phyloP scores from a whole-genome alignment of 2,888 invertebrate genomes.

The Shargacucullia verbasci region DNA sequence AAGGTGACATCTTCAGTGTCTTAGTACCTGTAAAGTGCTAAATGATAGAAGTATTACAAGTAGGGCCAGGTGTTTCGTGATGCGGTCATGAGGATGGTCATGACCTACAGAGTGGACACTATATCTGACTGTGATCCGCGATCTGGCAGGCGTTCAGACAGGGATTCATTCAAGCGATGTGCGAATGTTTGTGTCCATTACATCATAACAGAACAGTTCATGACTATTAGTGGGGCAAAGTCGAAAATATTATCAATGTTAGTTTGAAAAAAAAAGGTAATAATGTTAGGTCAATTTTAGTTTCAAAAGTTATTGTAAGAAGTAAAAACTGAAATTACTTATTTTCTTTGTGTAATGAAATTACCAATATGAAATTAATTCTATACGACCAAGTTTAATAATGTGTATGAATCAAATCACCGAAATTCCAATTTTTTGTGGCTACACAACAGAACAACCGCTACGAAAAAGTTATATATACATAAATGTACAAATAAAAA shows the following conservation, averaged over 20 bases:
- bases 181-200: conserved; percentile 61
- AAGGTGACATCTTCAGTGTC: conserved; percentile 27
- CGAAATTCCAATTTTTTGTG: no score
- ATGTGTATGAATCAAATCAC: no score
- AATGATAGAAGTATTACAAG: conserved; percentile 23
- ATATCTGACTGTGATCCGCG: conserved; percentile 74
- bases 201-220: conserved; percentile 55
- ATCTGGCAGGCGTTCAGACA: conserved; percentile 79
- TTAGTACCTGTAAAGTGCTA: conserved; percentile 8
- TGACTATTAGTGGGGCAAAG: conserved; percentile 40
- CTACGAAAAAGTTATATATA: no score
- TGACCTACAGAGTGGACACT: conserved; percentile 82
- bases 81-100: conserved; percentile 68
- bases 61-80: conserved; percentile 65
- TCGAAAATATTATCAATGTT: conserved; percentile 20
- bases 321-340: no score
- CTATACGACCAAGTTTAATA: no score
- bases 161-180: conserved; percentile 78
- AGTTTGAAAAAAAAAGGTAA: not conserved
- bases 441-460: no score
- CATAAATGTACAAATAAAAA: no score
- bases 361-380: no score
- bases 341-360: no score
- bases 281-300: no score
- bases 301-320: no score